These are phyloP conservation scores for Ostrea edulis DNA, from an alignment of 1,140 invertebrate genomes.

Conservation along the genomic window DNA sequence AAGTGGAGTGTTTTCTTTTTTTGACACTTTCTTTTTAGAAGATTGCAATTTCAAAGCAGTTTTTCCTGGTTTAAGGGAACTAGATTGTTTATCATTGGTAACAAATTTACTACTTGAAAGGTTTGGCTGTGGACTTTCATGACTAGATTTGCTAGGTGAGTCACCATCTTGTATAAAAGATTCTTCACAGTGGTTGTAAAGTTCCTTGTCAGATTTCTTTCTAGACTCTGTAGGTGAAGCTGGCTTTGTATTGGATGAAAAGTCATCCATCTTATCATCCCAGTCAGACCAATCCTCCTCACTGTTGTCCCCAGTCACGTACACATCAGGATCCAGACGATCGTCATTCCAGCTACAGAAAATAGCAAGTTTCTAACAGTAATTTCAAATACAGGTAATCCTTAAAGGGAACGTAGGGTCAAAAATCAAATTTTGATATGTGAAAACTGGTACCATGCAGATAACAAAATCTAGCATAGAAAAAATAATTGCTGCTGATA, in stretches of 20 bases:
- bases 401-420: no score
- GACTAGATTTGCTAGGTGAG: background rate
- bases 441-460: no score
- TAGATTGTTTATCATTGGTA: background rate
- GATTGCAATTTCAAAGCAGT: slow-evolving; percentile 26
- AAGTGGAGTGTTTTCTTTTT: background rate
- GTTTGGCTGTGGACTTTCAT: background rate
- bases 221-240: background rate
- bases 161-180: background rate
- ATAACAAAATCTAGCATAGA: no score
- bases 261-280: background rate
- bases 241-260: background rate
- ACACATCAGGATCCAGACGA: background rate
- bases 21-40: background rate
- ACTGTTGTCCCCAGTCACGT: background rate
- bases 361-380: background rate
- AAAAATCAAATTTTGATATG: no score
- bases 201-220: background rate
- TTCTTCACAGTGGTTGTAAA: background rate
- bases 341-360: slow-evolving; percentile 12
- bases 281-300: slow-evolving; percentile 18
- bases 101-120: background rate
- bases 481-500: no score
- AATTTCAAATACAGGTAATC: no score
- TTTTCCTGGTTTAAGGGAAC: background rate